Percentiles rank a stretch among this genome's conserved stretches.
These are phyloP conservation scores for Condylura cristata DNA, from an alignment of 2,113 vertebrate species.

Conservation along the genomic window DNA sequence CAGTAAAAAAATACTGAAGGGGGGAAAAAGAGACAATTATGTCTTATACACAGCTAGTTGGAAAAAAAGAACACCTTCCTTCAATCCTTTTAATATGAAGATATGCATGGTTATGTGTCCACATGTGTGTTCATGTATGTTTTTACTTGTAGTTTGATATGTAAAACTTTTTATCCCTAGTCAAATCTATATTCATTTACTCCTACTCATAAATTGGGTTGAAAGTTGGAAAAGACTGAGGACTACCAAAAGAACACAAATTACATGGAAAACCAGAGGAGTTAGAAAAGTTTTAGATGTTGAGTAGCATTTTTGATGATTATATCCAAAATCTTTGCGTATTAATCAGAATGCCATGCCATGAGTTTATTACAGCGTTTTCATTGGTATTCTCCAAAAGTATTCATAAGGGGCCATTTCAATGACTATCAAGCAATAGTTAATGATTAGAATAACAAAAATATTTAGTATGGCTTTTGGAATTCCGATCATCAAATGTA, in stretches of 20 bases:
- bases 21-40: neutral
- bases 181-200: neutral
- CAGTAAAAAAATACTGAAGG: neutral
- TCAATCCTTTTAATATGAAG: neutral
- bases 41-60: neutral
- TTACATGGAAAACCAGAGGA: neutral
- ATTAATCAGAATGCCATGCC: neutral
- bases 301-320: neutral
- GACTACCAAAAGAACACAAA: neutral
- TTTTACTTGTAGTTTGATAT: too few relatives aligned
- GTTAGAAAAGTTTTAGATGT: neutral
- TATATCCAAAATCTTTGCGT: neutral
- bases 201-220: neutral
- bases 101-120: neutral
- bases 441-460: constrained; percentile 5
- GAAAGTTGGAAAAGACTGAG: neutral
- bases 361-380: neutral
- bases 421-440: neutral
- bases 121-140: too few relatives aligned
- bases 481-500: too few relatives aligned
- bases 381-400: neutral
- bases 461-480: neutral
- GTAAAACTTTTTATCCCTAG: neutral
- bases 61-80: neutral
- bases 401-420: neutral